Conservation (phyloP, 2,797 vertebrate genomes). For the Darevskia mixta region DNA sequence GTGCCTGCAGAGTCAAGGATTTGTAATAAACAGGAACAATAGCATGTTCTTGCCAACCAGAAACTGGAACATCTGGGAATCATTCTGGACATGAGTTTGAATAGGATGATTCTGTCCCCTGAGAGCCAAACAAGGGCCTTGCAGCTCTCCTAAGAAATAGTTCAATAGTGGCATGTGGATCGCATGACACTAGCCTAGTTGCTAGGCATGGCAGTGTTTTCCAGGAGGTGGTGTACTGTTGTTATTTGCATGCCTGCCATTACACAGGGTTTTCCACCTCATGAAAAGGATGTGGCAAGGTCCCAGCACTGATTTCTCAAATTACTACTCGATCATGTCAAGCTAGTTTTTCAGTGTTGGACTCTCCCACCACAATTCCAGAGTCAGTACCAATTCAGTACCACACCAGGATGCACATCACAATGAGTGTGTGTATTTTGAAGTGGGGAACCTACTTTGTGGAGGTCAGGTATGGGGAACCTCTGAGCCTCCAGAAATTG, state of each 20-base stretch:
- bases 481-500: too few species aligned
- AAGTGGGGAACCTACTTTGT: neutral
- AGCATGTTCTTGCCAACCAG: slow-evolving; percentile 23
- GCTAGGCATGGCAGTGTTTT: neutral
- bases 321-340: neutral
- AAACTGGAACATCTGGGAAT: slow-evolving; percentile 36
- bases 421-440: neutral
- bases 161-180: neutral
- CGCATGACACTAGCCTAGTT: slow-evolving; percentile 2
- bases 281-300: neutral
- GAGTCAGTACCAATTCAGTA: neutral
- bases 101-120: neutral
- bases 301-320: neutral
- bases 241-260: neutral
- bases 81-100: slow-evolving; percentile 31
- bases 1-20: slow-evolving; percentile 14
- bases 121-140: slow-evolving; percentile 17
- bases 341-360: neutral
- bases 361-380: neutral
- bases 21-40: slow-evolving; percentile 15
- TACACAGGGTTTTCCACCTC: neutral
- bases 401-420: neutral
- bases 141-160: slow-evolving; percentile 10
- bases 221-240: neutral
- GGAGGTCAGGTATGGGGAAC: neutral